These are phyloP conservation scores for Amblyteles armatorius DNA, from an alignment of 2,888 invertebrate genomes.

Conservation along the genomic window DNA sequence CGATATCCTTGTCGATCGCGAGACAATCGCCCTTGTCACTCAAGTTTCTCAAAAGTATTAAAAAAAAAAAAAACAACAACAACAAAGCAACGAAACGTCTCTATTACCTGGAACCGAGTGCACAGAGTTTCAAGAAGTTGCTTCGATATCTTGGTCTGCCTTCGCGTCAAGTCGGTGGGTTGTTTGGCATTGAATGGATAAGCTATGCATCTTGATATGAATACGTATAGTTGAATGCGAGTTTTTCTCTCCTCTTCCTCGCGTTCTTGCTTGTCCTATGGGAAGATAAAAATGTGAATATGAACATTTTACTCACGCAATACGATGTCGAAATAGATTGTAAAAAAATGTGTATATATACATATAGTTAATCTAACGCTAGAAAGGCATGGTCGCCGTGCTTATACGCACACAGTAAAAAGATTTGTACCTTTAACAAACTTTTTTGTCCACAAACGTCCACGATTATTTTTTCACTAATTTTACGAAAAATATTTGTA, in stretches of 20 bases:
- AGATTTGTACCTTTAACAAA: too few species aligned
- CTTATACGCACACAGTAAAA: too few species aligned
- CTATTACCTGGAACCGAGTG: constrained; percentile 94
- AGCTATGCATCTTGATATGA: constrained; percentile 98
- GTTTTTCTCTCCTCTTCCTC: constrained; percentile 98
- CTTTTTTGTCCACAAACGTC: too few species aligned
- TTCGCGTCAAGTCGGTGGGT: constrained; percentile 98
- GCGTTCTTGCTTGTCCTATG: constrained; percentile 95
- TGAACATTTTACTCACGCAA: neutral
- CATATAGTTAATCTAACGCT: neutral
- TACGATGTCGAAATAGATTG: neutral
- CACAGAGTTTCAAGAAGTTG: constrained; percentile 98
- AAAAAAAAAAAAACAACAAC: neutral
- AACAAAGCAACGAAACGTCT: neutral
- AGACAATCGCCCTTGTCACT: neutral
- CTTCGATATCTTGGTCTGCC: constrained; percentile 98
- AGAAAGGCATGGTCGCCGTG: too few species aligned
- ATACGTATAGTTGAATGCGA: constrained; percentile 98
- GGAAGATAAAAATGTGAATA: constrained; percentile 50
- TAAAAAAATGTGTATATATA: neutral
- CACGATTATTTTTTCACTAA: too few species aligned
- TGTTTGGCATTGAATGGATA: constrained; percentile 99
- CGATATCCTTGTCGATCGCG: neutral
- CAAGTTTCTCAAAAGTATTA: neutral
- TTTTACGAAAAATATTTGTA: too few species aligned